Conservation (phyloP, 1,140 invertebrate species). For the Anoplolepis gracilipes region DNA sequence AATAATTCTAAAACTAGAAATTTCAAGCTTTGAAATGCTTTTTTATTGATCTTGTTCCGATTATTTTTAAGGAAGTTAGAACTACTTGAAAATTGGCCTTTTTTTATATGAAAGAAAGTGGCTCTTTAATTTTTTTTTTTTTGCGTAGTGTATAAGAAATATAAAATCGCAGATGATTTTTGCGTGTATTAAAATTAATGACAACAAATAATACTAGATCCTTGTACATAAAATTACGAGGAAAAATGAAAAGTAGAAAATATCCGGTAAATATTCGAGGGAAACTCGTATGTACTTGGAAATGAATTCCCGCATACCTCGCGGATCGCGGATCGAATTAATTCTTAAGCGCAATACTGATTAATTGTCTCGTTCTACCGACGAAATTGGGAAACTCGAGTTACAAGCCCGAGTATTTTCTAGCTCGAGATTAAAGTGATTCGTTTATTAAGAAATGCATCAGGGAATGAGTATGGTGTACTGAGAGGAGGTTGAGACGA, state of each 20-base stretch:
- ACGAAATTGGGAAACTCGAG: constrained; percentile 55
- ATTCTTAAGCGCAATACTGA: constrained; percentile 51
- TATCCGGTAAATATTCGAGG: background rate
- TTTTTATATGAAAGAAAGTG: too few relatives aligned
- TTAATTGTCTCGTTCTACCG: constrained; percentile 61
- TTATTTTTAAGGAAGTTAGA: too few relatives aligned
- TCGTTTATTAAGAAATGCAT: constrained; percentile 74
- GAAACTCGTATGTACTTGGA: background rate
- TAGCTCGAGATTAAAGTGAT: constrained; percentile 72
- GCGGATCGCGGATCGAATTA: constrained; percentile 56
- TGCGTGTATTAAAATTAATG: too few relatives aligned
- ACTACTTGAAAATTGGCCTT: too few relatives aligned
- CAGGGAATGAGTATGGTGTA: constrained; percentile 43
- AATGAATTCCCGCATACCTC: background rate
- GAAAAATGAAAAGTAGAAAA: background rate
- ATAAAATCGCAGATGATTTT: too few relatives aligned
- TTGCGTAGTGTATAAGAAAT: too few relatives aligned
- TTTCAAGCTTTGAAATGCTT: too few relatives aligned
- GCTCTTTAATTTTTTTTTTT: too few relatives aligned
- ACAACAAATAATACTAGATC: too few relatives aligned
- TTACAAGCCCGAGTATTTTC: constrained; percentile 58
- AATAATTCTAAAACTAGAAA: too few relatives aligned
- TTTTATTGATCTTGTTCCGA: too few relatives aligned
- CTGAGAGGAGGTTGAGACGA: constrained; percentile 4
- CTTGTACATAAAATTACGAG: too few relatives aligned